Evolutionary conservation across 2,888 invertebrate species (phyloP), one percentile per base, ranked within the genome.

Genomic region (Luperina nickerlii): DNA sequence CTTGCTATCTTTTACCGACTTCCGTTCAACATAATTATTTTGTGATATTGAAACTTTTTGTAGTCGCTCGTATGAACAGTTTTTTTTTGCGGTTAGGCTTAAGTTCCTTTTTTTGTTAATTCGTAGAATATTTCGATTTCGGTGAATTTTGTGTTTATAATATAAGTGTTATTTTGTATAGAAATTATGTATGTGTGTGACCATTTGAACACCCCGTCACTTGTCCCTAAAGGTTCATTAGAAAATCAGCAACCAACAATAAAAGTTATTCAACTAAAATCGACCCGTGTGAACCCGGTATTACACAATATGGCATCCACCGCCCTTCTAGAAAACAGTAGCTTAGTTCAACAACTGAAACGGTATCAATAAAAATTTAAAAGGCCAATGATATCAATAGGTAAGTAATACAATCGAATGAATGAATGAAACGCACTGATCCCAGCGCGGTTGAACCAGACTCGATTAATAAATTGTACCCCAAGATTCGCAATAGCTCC

Each of bases 1-100:
- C 93, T 94, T 95, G 95, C 94, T 94, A 95, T 94, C 94, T 92
- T 90, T 92, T 92, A 93, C 92, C 94, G 92, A 84, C 94, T 95
- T 94, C 95, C 92, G 93, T 94, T 93, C 3, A 89, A 87, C 91
- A 91, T 38, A 38, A 48, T 92, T 92, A 92, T 92, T 87, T 87
- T 83, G 81, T 85, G 67, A 74, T 81, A 81, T 74, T 63, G 24
- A 78, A 81, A 78, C 42, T 75, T 83, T 83, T 84, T 85, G 38
- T 67, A 8, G 57, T 32, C 11, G 27, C 62, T 81, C 85, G 85
- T 81, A 86, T 81, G 81, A 38, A n/a, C 0, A 2, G 24, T 15
- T 11, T 65, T 75, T 83, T 85, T 86, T 78, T 87, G 76, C 66
- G 76, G 83, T 51, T 72, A 38, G 2, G 8, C 13, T 2, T 32